Conservation (phyloP, 2,113 vertebrate species). For the Genyomyrus donnyi region DNA sequence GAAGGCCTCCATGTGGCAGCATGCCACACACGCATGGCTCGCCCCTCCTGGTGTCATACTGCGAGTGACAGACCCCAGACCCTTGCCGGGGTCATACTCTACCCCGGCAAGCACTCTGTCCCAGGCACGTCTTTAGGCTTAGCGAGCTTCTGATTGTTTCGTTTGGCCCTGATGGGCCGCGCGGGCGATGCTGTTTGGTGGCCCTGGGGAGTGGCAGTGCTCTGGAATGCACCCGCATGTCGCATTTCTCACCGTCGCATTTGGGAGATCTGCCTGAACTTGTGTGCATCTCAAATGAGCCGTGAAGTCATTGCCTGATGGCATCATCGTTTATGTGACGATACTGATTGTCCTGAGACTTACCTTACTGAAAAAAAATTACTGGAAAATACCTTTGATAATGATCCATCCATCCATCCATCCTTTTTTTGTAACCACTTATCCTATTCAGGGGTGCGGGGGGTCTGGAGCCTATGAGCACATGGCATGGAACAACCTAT, state of each 20-base stretch:
- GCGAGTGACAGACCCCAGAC: neutral
- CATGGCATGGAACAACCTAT: neutral
- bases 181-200: conserved; percentile 9
- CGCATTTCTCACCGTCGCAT: conserved; percentile 28
- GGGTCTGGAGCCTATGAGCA: neutral
- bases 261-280: conserved; percentile 29
- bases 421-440: neutral
- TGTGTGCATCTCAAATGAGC: conserved; percentile 5
- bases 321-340: neutral
- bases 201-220: neutral
- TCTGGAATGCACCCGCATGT: conserved; percentile 43
- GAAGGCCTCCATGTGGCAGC: neutral
- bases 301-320: neutral
- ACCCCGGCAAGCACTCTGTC: neutral
- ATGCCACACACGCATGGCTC: neutral
- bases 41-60: neutral
- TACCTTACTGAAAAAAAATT: neutral
- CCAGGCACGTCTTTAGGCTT: neutral
- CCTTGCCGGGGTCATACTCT: neutral
- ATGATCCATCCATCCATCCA: neutral
- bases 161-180: neutral
- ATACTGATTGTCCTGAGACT: neutral
- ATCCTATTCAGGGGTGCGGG: neutral
- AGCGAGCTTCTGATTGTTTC: neutral
- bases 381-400: neutral